These are phyloP conservation scores for Leiothrix lutea DNA, from an alignment of 2,113 vertebrate species.

Conservation along the genomic window DNA sequence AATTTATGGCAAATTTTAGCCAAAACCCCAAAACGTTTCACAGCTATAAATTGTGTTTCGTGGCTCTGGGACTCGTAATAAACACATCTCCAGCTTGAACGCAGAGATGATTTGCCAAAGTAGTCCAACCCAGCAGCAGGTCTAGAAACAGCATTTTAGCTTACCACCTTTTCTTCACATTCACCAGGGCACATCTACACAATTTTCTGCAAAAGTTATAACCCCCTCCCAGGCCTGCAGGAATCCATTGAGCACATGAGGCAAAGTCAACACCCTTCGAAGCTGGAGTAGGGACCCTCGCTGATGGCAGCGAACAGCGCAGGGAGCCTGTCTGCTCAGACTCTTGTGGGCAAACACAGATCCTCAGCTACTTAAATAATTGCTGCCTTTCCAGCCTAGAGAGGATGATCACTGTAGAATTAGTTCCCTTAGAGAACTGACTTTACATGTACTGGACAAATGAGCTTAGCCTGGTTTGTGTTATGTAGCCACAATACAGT, in stretches of 20 bases:
- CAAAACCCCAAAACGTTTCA: neutral
- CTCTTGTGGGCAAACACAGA: neutral
- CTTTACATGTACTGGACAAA: neutral
- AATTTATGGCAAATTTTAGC: neutral
- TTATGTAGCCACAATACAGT: neutral
- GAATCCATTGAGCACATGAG: neutral
- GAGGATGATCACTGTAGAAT: neutral
- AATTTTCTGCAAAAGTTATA: neutral
- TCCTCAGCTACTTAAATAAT: neutral
- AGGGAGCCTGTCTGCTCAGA: neutral
- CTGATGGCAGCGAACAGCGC: accelerated
- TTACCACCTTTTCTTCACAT: neutral
- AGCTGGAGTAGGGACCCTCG: neutral
- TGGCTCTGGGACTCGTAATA: neutral
- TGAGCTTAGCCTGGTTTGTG: neutral
- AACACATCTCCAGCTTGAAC: neutral
- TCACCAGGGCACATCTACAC: neutral
- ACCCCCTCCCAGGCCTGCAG: neutral
- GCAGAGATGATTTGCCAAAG: neutral
- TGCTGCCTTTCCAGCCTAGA: neutral
- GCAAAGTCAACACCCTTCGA: neutral
- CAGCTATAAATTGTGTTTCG: neutral
- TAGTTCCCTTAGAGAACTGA: neutral
- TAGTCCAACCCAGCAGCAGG: neutral
- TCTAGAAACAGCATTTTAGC: neutral